Conservation (phyloP, 2,888 invertebrate species). For the Phengaris arion region DNA sequence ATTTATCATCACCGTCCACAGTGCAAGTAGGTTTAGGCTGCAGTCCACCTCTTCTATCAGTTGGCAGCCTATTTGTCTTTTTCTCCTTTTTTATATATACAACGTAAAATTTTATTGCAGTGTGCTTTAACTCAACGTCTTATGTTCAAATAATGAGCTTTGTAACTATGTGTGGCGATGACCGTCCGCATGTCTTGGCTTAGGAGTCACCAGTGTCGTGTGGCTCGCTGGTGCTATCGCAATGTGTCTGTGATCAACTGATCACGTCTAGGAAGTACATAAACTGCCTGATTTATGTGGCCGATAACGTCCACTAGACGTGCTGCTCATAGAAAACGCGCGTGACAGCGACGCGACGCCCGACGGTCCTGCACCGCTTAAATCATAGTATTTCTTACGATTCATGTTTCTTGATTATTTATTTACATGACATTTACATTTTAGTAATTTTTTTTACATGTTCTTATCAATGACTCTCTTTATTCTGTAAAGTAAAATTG, state of each 20-base stretch:
- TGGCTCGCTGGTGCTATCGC: neutral
- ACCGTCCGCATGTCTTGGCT: neutral
- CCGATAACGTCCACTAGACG: conserved; percentile 12
- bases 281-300: conserved; percentile 9
- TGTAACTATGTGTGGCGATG: neutral
- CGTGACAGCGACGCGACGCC: neutral
- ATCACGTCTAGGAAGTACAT: conserved; percentile 25
- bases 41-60: too few species aligned
- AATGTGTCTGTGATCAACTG: neutral
- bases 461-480: too few species aligned
- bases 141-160: too few species aligned
- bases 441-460: too few species aligned
- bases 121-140: too few species aligned
- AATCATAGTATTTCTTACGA: neutral
- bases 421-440: neutral
- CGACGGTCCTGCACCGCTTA: neutral
- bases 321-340: conserved; percentile 8
- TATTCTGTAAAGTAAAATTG: too few species aligned
- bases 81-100: too few species aligned
- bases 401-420: neutral
- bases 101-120: too few species aligned
- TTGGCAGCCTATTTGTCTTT: too few species aligned
- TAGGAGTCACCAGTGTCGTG: neutral
- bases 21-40: too few species aligned
- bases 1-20: too few species aligned